Conservation (phyloP, 2,113 vertebrate genomes). For the Taxidea taxus region DNA sequence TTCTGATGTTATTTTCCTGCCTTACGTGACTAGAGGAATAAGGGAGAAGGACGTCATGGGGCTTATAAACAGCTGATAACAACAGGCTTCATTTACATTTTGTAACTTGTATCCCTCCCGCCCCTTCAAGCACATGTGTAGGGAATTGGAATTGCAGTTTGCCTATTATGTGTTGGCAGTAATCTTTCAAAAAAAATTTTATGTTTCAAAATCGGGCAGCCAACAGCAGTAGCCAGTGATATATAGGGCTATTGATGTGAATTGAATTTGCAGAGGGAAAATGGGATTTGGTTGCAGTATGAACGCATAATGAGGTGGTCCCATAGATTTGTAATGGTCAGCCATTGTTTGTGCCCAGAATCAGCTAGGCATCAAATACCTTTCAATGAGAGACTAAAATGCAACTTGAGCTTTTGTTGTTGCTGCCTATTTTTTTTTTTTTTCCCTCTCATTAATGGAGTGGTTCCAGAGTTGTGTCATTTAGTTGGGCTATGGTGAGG, state of each 20-base stretch:
- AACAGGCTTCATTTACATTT: slow-evolving; percentile 80
- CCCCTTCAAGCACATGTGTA: slow-evolving; percentile 72
- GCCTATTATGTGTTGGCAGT: slow-evolving; percentile 80
- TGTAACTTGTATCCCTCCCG: slow-evolving; percentile 56
- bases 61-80: slow-evolving; percentile 77
- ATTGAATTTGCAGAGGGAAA: slow-evolving; percentile 89
- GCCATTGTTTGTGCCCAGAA: slow-evolving; percentile 77
- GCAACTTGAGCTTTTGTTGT: background rate
- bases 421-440: background rate
- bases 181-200: slow-evolving; percentile 81
- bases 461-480: background rate
- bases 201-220: slow-evolving; percentile 83
- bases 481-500: background rate
- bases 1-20: slow-evolving; percentile 32
- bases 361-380: slow-evolving; percentile 38
- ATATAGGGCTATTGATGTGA: slow-evolving; percentile 86
- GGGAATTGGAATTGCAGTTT: slow-evolving; percentile 83
- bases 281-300: slow-evolving; percentile 90
- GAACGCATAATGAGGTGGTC: slow-evolving; percentile 87
- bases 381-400: background rate
- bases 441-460: background rate
- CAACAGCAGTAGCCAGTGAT: slow-evolving; percentile 84
- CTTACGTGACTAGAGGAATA: slow-evolving; percentile 73
- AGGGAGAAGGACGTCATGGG: slow-evolving; percentile 68
- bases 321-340: slow-evolving; percentile 90